Evolutionary conservation across 2,113 vertebrate species (phyloP).

Genomic region (Istiophorus platypterus): DNA sequence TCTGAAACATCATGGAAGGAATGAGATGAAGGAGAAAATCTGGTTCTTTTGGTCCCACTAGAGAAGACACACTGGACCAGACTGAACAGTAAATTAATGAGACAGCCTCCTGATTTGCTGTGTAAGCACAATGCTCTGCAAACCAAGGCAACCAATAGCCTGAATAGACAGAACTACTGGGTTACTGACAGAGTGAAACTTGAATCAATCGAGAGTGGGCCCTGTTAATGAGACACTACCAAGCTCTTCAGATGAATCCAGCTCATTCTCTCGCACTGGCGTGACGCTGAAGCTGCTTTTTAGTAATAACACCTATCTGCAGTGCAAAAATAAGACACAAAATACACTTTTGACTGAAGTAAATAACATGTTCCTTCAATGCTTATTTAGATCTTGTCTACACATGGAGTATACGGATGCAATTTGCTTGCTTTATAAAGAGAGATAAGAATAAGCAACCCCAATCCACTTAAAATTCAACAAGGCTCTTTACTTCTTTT

Average conservation of each 20-base stretch:
- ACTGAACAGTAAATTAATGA: constrained; percentile 62
- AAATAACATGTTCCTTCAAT: background rate
- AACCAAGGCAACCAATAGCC: constrained; percentile 64
- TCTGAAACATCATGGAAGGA: background rate
- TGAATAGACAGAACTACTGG: constrained; percentile 74
- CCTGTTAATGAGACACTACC: constrained; percentile 61
- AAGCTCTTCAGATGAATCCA: constrained; percentile 62
- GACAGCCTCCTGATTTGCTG: constrained; percentile 58
- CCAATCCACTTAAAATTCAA: background rate
- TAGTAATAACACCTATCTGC: constrained; percentile 17
- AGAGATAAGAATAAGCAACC: background rate
- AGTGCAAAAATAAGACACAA: constrained; percentile 20
- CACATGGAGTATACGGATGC: background rate
- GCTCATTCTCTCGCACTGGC: constrained; percentile 40
- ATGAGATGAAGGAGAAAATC: background rate
- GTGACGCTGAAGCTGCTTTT: constrained; percentile 62
- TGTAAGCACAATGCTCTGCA: constrained; percentile 69
- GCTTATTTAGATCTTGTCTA: background rate
- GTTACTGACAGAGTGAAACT: constrained; percentile 71
- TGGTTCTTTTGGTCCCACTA: constrained; percentile 4
- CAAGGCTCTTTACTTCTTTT: background rate
- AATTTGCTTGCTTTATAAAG: background rate
- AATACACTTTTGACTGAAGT: background rate
- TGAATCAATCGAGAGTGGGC: constrained; percentile 73
- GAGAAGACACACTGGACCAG: constrained; percentile 16